Base-by-base conservation (phyloP, 2,797 vertebrate genomes). In the Macropus fuliginosus region DNA sequence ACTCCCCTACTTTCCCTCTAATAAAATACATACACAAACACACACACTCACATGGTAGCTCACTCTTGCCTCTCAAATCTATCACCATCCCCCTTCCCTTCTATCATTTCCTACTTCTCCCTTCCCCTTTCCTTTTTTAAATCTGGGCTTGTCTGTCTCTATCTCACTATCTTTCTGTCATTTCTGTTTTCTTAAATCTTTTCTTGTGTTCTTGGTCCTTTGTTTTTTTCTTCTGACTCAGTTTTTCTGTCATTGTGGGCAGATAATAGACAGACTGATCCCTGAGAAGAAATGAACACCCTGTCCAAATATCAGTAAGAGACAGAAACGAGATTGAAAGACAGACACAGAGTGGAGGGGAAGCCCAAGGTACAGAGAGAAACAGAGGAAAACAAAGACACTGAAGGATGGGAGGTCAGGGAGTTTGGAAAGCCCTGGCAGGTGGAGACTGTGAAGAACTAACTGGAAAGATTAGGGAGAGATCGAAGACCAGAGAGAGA, bases 401-500 rank as follows among this genome's bases (percentile, higher is more conserved):
- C 18, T 54, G 90, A 31, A 55, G 52, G 29, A 34, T 31, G 13
- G 6, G 89, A 90, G 29, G 90, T 90, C 21, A 29, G 13, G 52
- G 29, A n/a, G 5, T 55, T 11, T 50, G 40, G 40, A 50, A 13
- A n/a, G 16, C 24, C 34, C 24, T n/a, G 16, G 14, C 8, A 40
- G 16, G 14, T 40, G n/a, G 40, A 24, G 40, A 27, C 0, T 50
- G 3, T 27, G 18, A 50, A 87, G 24, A 87, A 46, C 9, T 90
- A 87, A 46, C 9, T 90, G 16, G 24, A 81, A 87, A n/a, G 62
- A 55, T n/a, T 28, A 90, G 31, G 12, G 27, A 92, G 57, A 87
- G 81, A 57, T 34, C 91, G 74, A 66, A 50, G 50, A 92, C 54
- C 50, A 90, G 93, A 93, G 56, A 95, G 56, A 62, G 94, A 87